These are phyloP conservation scores for Thera britannica DNA, from an alignment of 2,888 invertebrate genomes.

Conservation along the genomic window DNA sequence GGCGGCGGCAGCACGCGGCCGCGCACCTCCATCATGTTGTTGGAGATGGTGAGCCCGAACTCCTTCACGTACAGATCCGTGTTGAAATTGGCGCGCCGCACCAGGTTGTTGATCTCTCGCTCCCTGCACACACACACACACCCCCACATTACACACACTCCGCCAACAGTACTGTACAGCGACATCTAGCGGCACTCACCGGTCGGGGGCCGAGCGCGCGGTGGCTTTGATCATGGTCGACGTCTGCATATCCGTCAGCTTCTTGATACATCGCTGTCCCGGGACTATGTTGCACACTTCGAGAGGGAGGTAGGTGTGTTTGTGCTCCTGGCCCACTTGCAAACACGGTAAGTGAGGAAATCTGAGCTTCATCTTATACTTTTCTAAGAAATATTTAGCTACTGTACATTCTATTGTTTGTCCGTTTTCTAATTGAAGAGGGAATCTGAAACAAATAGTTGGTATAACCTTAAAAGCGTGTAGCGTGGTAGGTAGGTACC, in stretches of 20 bases:
- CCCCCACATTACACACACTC: not conserved
- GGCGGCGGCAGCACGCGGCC: conserved; percentile 99
- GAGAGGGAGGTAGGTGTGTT: conserved; percentile 99
- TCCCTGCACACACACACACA: conserved; percentile 84
- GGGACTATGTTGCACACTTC: conserved; percentile 99
- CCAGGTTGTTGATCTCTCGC: conserved; percentile 98
- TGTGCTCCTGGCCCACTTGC: conserved; percentile 99
- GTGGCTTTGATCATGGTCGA: conserved; percentile 99
- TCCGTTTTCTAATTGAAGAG: conserved; percentile 98
- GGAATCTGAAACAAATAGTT: conserved; percentile 85
- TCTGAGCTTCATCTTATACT: conserved; percentile 99
- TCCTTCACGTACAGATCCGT: conserved; percentile 99
- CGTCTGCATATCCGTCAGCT: conserved; percentile 99
- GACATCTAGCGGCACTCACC: conserved; percentile 54
- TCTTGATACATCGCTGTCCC: conserved; percentile 99
- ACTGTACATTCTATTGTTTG: conserved; percentile 99
- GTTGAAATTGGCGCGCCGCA: conserved; percentile 98
- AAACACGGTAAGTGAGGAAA: conserved; percentile 99
- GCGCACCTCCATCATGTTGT: conserved; percentile 99
- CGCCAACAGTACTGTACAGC: too few relatives aligned
- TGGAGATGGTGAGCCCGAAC: conserved; percentile 98
- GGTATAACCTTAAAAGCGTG: not conserved
- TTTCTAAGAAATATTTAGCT: conserved; percentile 99
- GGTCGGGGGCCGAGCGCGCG: conserved; percentile 96
- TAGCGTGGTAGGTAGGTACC: not conserved